A percentile compares a stretch with the other conserved stretches of the same genome.
Evolutionary conservation across 2,113 vertebrate species (phyloP).

Genomic region (Etia nguti): DNA sequence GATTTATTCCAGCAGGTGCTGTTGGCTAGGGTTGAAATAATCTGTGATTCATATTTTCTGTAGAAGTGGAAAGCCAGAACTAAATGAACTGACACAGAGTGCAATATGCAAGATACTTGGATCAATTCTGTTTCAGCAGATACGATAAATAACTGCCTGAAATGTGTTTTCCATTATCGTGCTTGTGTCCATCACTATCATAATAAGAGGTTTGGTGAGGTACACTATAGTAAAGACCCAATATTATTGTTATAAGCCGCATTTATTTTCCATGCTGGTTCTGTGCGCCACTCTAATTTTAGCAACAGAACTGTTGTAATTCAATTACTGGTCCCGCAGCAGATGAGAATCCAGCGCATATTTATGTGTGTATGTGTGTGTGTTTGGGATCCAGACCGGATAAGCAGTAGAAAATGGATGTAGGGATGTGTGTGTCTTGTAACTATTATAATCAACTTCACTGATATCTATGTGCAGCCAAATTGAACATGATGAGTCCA

Average conservation of each 20-base stretch:
- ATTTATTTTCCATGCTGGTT: slow-evolving; percentile 30
- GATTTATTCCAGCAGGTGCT: neutral
- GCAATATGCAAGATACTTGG: neutral
- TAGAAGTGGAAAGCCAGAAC: neutral
- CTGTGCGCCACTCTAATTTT: slow-evolving; percentile 40
- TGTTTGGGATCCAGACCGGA: neutral
- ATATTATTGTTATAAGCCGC: slow-evolving; percentile 29
- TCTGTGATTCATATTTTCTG: neutral
- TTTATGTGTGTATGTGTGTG: neutral
- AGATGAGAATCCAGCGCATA: slow-evolving; percentile 35
- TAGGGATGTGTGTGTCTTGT: neutral
- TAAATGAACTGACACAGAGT: neutral
- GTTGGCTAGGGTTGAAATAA: neutral
- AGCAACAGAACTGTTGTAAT: slow-evolving; percentile 47
- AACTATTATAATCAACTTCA: slow-evolving; percentile 36
- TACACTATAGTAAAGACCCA: neutral
- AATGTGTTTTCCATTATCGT: neutral
- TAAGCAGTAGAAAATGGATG: neutral
- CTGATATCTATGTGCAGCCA: slow-evolving; percentile 24
- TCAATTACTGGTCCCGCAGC: slow-evolving; percentile 37
- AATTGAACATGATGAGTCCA: slow-evolving; percentile 36
- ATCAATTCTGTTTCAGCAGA: neutral
- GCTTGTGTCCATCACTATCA: neutral
- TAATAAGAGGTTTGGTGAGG: neutral
- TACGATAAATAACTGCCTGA: neutral